These are phyloP conservation scores for Agapornis roseicollis DNA, from an alignment of 2,113 vertebrate genomes.

Conservation along the genomic window DNA sequence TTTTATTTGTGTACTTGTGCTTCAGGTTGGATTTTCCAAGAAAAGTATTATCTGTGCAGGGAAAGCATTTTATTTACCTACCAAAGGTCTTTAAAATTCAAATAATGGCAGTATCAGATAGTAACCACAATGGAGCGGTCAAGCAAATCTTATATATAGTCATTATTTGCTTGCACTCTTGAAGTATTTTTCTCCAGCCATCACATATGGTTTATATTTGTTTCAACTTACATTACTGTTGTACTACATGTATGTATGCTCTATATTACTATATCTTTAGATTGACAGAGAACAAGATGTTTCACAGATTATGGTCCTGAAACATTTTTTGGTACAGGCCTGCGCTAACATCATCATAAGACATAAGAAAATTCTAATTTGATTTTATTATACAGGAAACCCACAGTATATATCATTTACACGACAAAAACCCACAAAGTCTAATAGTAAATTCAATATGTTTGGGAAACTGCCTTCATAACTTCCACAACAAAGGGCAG, in stretches of 20 bases:
- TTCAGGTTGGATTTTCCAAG: conserved; percentile 9
- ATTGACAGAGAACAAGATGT: background rate
- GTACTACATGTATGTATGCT: background rate
- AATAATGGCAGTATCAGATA: background rate
- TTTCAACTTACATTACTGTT: background rate
- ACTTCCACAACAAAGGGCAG: background rate
- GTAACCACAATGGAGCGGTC: background rate
- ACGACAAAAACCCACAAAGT: background rate
- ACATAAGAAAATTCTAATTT: background rate
- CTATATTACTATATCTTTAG: background rate
- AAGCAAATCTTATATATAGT: background rate
- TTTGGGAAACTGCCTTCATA: background rate
- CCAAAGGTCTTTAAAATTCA: background rate
- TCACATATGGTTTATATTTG: background rate
- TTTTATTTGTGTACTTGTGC: conserved; percentile 36
- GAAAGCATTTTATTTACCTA: background rate
- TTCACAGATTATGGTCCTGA: background rate
- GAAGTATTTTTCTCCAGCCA: background rate
- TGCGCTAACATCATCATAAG: background rate
- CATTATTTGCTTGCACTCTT: background rate
- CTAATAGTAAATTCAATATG: background rate
- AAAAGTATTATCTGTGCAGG: background rate
- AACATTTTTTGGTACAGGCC: background rate
- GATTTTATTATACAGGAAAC: background rate
- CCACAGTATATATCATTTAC: background rate